Conservation (phyloP, 2,113 vertebrate genomes). For the Antennarius striatus region DNA sequence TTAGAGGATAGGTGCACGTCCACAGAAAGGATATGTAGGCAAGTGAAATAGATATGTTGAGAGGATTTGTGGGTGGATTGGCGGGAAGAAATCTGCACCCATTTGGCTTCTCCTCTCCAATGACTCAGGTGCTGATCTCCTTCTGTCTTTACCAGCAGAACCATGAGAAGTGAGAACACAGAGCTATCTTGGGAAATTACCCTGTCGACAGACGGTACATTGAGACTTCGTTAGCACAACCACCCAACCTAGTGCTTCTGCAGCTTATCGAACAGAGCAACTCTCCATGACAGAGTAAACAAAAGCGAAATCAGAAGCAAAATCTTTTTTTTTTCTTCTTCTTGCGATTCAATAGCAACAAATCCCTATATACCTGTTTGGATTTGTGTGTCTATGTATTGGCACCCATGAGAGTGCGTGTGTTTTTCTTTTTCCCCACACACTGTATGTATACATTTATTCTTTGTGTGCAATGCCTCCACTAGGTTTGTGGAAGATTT, state of each 20-base stretch:
- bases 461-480: slow-evolving; percentile 2
- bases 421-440: slow-evolving; percentile 32
- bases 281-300: slow-evolving; percentile 63
- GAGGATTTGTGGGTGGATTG: slow-evolving; percentile 1
- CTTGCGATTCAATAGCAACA: slow-evolving; percentile 9
- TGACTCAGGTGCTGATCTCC: slow-evolving; percentile 55
- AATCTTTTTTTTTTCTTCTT: slow-evolving; percentile 26
- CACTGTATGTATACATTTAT: slow-evolving; percentile 1
- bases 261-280: slow-evolving; percentile 58
- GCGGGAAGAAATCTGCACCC: slow-evolving; percentile 12
- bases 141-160: slow-evolving; percentile 49
- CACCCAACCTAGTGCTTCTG: slow-evolving; percentile 52
- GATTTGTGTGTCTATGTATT: slow-evolving; percentile 25
- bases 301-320: slow-evolving; percentile 57
- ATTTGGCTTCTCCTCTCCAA: slow-evolving; percentile 41
- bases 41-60: slow-evolving; percentile 7
- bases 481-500: no score
- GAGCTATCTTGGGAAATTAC: slow-evolving; percentile 66
- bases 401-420: slow-evolving; percentile 13
- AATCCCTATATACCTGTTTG: slow-evolving; percentile 14
- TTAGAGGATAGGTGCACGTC: neutral
- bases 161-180: slow-evolving; percentile 43
- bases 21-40: slow-evolving; percentile 6
- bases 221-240: slow-evolving; percentile 68
- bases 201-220: slow-evolving; percentile 64